These are phyloP conservation scores for Cotesia typhae DNA, from an alignment of 1,140 invertebrate genomes.

Conservation along the genomic window DNA sequence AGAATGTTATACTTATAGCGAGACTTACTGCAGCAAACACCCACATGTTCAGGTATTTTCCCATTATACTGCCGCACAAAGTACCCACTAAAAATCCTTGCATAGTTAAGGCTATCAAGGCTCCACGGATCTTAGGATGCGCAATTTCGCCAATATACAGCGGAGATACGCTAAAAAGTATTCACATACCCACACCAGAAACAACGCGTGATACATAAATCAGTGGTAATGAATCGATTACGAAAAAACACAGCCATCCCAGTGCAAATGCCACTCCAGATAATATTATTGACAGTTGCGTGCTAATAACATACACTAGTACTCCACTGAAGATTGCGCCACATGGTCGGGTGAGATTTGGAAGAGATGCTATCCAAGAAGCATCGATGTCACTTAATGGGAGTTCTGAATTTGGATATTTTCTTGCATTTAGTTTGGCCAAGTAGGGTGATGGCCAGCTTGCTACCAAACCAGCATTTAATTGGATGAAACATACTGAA, in stretches of 20 bases:
- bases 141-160: slow-evolving; percentile 75
- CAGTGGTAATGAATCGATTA: slow-evolving; percentile 55
- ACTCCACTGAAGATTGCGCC: slow-evolving; percentile 56
- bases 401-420: slow-evolving; percentile 58
- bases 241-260: slow-evolving; percentile 72
- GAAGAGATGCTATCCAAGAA: slow-evolving; percentile 72
- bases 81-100: slow-evolving; percentile 68
- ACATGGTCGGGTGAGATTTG: slow-evolving; percentile 61
- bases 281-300: slow-evolving; percentile 72
- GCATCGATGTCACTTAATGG: slow-evolving; percentile 68
- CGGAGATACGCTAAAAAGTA: slow-evolving; percentile 72
- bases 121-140: slow-evolving; percentile 72
- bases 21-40: slow-evolving; percentile 69
- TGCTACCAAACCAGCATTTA: slow-evolving; percentile 53
- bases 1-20: slow-evolving; percentile 66
- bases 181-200: slow-evolving; percentile 72
- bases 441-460: slow-evolving; percentile 72
- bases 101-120: slow-evolving; percentile 69
- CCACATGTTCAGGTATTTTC: slow-evolving; percentile 69
- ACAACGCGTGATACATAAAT: slow-evolving; percentile 57
- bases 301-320: slow-evolving; percentile 67
- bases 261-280: slow-evolving; percentile 70
- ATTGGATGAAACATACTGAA: slow-evolving; percentile 55
- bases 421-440: slow-evolving; percentile 57
- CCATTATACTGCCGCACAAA: slow-evolving; percentile 73